Base-by-base conservation (phyloP, 2,888 invertebrate genomes). In the Carabus problematicus region DNA sequence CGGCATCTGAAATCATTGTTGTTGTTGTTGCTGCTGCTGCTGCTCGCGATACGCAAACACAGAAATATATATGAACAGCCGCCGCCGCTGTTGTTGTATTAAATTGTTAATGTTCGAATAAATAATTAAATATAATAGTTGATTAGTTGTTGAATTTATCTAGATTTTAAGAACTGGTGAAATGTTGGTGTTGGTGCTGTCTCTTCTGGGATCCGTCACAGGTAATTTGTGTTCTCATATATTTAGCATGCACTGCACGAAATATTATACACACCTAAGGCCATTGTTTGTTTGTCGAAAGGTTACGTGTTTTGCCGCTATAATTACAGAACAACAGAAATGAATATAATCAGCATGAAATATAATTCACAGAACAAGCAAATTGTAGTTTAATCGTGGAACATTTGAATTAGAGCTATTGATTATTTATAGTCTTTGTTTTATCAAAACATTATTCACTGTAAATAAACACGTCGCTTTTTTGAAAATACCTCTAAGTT, bases 131-230 rank as follows among this genome's bases (percentile, higher is more conserved):
- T 71, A 68, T 71, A 71, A 70, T 71, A 67, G 67, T 70, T 70
- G 71, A 70, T 70, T 71, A 71, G 69, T 69, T 69, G 69, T 69
- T 69, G 62, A 69, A 62, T 54, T 69, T 66, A 49, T 66, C 55
- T 60, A 69, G 67, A 67, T 39, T 69, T 69, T 69, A 69, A 62
- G 69, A 69, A 69, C 69, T 56, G 61, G 56, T 62, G 72, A 73
- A 64, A 74, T 72, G 74, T 70, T 74, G 64, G 70, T 73, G 74
- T 68, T 70, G 49, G 61, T 73, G 60, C 68, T 72, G 66, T 45
- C 66, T 42, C 52, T 70, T 19, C 29, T 72, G 18, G 64, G 64
- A 66, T 40, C 55, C 63, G 18, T 71, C 45, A 58, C 68, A 70
- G 72, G 72, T 71, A 69, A 55, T 61, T 52, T 58, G 42, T 47